A percentile compares a stretch with the other conserved stretches of the same genome.
phyloP scores from a whole-genome alignment of 2,113 vertebrate genomes.

The Columba livia region DNA sequence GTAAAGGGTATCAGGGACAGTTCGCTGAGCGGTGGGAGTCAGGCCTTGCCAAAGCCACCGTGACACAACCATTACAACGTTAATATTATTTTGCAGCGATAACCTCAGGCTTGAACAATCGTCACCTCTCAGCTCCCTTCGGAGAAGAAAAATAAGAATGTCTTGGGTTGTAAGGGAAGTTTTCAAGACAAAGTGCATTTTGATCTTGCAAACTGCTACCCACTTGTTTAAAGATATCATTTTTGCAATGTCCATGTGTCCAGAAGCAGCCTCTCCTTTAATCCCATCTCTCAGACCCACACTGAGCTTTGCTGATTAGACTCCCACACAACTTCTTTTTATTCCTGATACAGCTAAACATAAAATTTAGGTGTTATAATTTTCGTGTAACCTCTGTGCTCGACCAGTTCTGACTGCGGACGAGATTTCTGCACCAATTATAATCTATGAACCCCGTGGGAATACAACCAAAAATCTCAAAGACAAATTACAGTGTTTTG shows the following conservation, averaged over 20 bases:
- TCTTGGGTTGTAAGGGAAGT: neutral
- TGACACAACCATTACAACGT: neutral
- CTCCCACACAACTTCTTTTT: neutral
- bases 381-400: neutral
- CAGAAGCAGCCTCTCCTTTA: neutral
- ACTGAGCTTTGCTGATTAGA: neutral
- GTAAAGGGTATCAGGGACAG: neutral
- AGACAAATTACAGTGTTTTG: neutral
- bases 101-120: neutral
- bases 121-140: neutral
- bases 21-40: neutral
- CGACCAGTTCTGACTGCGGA: neutral
- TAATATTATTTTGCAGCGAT: neutral
- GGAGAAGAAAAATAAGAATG: neutral
- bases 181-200: neutral
- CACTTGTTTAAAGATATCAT: neutral
- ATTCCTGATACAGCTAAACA: neutral
- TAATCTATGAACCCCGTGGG: accelerated
- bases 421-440: neutral
- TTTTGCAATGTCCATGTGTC: neutral
- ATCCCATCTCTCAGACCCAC: neutral
- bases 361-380: neutral
- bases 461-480: neutral
- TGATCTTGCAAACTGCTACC: neutral
- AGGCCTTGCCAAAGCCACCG: neutral